A percentile compares a stretch with the other conserved stretches of the same genome.
Conservation (phyloP, 2,888 invertebrate genomes). For the Cetonia aurata region DNA sequence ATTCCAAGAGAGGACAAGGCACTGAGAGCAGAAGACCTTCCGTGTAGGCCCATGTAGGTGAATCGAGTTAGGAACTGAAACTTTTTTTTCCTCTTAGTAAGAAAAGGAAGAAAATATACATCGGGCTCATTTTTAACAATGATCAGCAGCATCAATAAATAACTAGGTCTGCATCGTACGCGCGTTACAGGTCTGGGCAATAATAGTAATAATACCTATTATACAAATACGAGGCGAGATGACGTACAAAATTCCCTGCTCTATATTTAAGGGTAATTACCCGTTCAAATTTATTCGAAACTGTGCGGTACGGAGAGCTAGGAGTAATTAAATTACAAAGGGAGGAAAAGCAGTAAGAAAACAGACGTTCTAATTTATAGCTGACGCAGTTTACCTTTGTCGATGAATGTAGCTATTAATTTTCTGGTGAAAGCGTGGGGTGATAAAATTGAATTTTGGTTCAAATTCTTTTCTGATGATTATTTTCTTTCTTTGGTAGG, state of each 20-base stretch:
- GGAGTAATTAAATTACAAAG: constrained; percentile 19
- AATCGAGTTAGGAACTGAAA: constrained; percentile 14
- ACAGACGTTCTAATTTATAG: constrained; percentile 27
- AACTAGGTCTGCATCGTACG: not conserved
- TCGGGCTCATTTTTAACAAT: constrained; percentile 13
- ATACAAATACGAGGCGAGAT: constrained; percentile 14
- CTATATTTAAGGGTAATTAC: constrained; percentile 25
- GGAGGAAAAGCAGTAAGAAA: constrained; percentile 16
- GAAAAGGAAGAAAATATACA: not conserved
- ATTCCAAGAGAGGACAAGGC: not conserved
- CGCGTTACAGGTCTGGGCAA: too few species aligned
- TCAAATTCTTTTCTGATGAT: not conserved
- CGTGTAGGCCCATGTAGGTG: constrained; percentile 8
- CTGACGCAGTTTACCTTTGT: not conserved
- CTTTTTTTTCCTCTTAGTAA: not conserved
- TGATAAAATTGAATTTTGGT: not conserved
- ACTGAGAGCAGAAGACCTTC: not conserved
- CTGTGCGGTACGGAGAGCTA: not conserved
- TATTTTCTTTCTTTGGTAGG: not conserved
- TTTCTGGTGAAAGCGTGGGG: not conserved
- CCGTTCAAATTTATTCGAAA: constrained; percentile 13
- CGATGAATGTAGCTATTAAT: constrained; percentile 6
- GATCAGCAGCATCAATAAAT: not conserved
- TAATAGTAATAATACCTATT: not conserved
- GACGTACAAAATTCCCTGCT: constrained; percentile 11